Percentiles rank a stretch among this genome's conserved stretches.
These are phyloP conservation scores for Calameuta filiformis DNA, from an alignment of 2,888 invertebrate species.

Conservation along the genomic window DNA sequence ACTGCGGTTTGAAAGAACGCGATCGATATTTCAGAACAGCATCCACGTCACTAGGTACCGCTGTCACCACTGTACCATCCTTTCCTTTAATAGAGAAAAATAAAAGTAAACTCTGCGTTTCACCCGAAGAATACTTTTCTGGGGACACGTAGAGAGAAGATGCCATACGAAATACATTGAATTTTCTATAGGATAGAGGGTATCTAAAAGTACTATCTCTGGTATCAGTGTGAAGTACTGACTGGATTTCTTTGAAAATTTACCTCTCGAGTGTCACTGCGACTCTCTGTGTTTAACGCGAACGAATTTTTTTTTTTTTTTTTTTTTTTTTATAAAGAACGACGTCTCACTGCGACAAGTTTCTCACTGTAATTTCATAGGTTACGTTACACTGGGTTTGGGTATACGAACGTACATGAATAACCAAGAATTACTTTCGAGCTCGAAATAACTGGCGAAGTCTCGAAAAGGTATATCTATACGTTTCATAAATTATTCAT, in stretches of 20 bases:
- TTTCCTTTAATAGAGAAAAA: not conserved
- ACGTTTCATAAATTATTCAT: slow-evolving; percentile 45
- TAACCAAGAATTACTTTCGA: not conserved
- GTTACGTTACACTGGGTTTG: not conserved
- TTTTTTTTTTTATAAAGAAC: not conserved
- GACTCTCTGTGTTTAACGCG: too few relatives aligned
- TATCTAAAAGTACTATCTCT: not conserved
- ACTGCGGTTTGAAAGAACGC: slow-evolving; percentile 39
- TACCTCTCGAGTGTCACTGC: not conserved
- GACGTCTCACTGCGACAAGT: not conserved
- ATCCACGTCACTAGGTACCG: slow-evolving; percentile 8
- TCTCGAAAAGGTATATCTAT: not conserved
- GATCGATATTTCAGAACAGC: slow-evolving; percentile 47
- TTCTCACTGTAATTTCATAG: not conserved
- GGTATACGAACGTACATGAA: not conserved
- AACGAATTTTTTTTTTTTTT: not conserved
- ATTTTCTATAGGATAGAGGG: not conserved
- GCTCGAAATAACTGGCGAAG: not conserved
- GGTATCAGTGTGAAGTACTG: not conserved
- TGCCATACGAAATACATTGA: too few relatives aligned
- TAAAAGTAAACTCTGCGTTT: not conserved
- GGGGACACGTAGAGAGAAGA: not conserved
- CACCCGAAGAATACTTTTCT: not conserved
- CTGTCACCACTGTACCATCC: not conserved
- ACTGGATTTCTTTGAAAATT: not conserved